Conservation (phyloP, 2,113 vertebrate species). For the Propithecus coquereli region DNA sequence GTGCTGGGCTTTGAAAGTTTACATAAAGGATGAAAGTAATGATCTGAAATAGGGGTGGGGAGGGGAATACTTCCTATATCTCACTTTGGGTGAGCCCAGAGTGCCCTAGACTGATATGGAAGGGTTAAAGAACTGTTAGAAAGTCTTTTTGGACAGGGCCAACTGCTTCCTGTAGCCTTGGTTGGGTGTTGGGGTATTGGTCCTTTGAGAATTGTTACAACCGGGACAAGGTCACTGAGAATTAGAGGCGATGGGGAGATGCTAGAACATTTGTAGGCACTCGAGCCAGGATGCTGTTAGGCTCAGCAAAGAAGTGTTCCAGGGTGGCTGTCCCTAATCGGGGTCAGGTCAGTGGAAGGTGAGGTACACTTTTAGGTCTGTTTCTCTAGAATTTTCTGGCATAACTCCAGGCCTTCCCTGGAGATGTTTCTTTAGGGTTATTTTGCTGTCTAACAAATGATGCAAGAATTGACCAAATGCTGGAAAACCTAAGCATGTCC, state of each 20-base stretch:
- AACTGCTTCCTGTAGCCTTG: conserved; percentile 33
- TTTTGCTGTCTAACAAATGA: background rate
- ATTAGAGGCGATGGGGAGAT: background rate
- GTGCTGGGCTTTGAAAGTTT: background rate
- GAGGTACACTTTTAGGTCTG: background rate
- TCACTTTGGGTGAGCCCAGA: conserved; percentile 7
- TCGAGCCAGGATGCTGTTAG: background rate
- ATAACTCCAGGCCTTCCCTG: background rate
- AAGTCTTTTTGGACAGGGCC: background rate
- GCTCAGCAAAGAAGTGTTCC: background rate
- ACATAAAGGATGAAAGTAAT: background rate
- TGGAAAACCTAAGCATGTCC: background rate
- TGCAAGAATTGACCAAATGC: background rate
- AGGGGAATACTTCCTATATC: background rate
- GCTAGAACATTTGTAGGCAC: background rate
- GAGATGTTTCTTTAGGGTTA: background rate
- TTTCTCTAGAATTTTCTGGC: conserved; percentile 27
- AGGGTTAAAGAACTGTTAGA: conserved; percentile 45
- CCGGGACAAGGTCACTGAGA: background rate
- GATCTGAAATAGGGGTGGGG: background rate
- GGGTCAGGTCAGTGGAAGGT: background rate
- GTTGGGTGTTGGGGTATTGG: background rate
- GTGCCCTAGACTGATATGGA: background rate
- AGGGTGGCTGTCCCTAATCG: background rate
- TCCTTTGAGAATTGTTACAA: background rate